Evolutionary conservation across 2,797 vertebrate species (phyloP).

Genomic region (Acridotheres tristis): DNA sequence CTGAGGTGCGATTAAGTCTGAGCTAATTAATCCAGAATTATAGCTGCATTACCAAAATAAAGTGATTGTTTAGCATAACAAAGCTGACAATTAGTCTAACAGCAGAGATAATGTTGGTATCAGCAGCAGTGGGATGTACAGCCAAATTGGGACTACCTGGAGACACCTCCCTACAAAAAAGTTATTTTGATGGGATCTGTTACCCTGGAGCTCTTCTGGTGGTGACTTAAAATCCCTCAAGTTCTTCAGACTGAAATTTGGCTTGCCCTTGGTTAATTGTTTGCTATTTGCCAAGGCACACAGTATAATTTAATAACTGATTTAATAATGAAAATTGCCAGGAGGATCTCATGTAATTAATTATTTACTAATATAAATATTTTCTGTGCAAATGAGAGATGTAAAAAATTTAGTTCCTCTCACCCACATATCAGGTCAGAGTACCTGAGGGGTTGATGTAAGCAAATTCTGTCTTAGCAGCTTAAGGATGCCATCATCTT

Average conservation of each 20-base stretch:
- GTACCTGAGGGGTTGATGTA: background rate
- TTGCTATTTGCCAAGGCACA: background rate
- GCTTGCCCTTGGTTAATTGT: background rate
- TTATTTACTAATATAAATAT: slow-evolving; percentile 46
- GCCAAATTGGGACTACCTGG: background rate
- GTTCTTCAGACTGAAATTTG: background rate
- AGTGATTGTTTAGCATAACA: slow-evolving; percentile 18
- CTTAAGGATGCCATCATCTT: background rate
- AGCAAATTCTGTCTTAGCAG: background rate
- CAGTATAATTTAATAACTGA: slow-evolving; percentile 47
- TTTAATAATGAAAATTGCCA: slow-evolving; percentile 30
- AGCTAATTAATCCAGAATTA: slow-evolving; percentile 24
- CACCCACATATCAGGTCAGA: background rate
- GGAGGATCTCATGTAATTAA: background rate
- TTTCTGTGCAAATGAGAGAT: slow-evolving; percentile 3
- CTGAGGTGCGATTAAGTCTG: background rate
- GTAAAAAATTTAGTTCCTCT: background rate
- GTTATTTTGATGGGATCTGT: background rate
- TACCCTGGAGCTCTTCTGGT: background rate
- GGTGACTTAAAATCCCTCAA: background rate
- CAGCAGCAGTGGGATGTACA: background rate
- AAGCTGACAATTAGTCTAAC: background rate
- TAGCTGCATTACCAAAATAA: background rate
- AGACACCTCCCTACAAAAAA: background rate
- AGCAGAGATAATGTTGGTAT: background rate